Conservation (phyloP, 1,140 invertebrate species). For the Elysia chlorotica region DNA sequence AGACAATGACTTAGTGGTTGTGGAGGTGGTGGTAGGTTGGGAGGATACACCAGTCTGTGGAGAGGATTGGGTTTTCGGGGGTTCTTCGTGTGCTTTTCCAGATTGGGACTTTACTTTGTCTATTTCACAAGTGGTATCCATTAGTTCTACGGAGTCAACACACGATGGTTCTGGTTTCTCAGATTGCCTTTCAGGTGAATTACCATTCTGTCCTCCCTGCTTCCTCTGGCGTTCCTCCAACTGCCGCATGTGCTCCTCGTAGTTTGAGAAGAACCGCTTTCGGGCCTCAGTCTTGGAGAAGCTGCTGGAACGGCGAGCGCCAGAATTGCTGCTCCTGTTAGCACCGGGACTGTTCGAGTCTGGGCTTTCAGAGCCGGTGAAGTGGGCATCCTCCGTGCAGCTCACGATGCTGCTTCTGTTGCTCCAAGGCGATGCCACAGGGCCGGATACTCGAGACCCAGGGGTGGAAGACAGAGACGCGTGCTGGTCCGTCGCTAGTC, state of each 20-base stretch:
- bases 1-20: background rate
- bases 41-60: background rate
- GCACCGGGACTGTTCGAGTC: too few relatives aligned
- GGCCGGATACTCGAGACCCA: too few relatives aligned
- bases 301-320: background rate
- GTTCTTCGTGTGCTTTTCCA: background rate
- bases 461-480: too few relatives aligned
- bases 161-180: background rate
- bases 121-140: too few relatives aligned
- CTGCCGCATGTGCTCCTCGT: conserved; percentile 13
- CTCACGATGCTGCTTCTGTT: too few relatives aligned
- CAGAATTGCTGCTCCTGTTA: too few relatives aligned
- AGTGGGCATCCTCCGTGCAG: too few relatives aligned
- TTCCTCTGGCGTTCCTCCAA: background rate
- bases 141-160: too few relatives aligned
- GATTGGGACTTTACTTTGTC: background rate
- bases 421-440: too few relatives aligned
- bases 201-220: background rate
- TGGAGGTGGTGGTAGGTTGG: background rate
- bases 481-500: too few relatives aligned
- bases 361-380: too few relatives aligned
- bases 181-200: background rate
- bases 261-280: conserved; percentile 17
- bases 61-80: background rate
- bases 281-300: conserved; percentile 2